Evolutionary conservation across 2,797 vertebrate genomes (phyloP).

Genomic region (Enteromius thamalakanensis): DNA sequence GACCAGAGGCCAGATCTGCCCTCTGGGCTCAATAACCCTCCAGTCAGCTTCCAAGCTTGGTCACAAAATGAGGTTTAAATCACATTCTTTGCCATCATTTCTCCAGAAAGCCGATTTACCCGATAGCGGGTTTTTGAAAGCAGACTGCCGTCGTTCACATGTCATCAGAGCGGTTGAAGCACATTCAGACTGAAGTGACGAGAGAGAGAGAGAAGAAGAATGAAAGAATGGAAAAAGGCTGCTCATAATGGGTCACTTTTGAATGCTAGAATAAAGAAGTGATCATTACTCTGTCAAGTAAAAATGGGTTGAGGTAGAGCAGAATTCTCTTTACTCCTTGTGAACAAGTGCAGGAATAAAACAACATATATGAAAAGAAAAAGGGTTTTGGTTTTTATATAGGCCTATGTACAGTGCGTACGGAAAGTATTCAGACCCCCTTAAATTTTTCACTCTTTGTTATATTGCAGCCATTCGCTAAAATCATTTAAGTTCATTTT

Average conservation of each 20-base stretch:
- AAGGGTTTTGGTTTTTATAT: not conserved
- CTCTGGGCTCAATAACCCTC: slow-evolving; percentile 73
- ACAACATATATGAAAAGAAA: not conserved
- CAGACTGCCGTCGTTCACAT: slow-evolving; percentile 70
- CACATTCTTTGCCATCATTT: slow-evolving; percentile 69
- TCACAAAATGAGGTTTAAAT: slow-evolving; percentile 75
- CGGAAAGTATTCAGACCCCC: too few relatives aligned
- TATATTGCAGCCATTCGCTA: too few relatives aligned
- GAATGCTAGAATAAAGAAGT: slow-evolving; percentile 57
- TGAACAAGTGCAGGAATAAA: slow-evolving; percentile 4
- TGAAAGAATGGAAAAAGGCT: slow-evolving; percentile 67
- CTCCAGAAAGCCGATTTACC: slow-evolving; percentile 74
- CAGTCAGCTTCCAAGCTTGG: slow-evolving; percentile 69
- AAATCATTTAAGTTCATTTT: too few relatives aligned
- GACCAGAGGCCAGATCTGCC: slow-evolving; percentile 68
- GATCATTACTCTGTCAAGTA: slow-evolving; percentile 48
- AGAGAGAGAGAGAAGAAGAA: slow-evolving; percentile 36
- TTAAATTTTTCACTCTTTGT: too few relatives aligned
- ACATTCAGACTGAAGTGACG: slow-evolving; percentile 46
- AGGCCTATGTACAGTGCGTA: too few relatives aligned
- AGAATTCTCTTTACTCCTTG: slow-evolving; percentile 10
- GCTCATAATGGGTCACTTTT: slow-evolving; percentile 72
- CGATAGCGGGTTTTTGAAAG: slow-evolving; percentile 68
- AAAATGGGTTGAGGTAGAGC: slow-evolving; percentile 23
- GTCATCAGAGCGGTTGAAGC: slow-evolving; percentile 63